Evolutionary conservation across 2,888 invertebrate genomes (phyloP).

Genomic region (Priocnemis perturbator): DNA sequence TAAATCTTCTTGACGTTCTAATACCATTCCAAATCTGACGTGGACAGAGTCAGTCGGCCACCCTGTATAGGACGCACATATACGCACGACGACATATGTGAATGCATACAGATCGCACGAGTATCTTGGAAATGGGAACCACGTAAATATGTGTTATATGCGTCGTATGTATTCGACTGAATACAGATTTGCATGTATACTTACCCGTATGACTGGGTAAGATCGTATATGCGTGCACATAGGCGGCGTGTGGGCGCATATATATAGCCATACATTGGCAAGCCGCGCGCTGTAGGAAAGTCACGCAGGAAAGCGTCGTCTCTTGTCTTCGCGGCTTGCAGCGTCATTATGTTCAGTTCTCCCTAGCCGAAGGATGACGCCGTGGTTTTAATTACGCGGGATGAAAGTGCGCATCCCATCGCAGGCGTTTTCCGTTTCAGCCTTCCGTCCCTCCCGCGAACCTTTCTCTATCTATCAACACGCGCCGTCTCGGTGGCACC

Average conservation of each 20-base stretch:
- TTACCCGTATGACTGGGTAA: not conserved
- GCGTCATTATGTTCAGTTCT: slow-evolving; percentile 55
- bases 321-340: slow-evolving; percentile 58
- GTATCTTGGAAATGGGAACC: too few relatives aligned
- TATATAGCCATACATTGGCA: not conserved
- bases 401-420: slow-evolving; percentile 67
- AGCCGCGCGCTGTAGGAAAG: slow-evolving; percentile 15
- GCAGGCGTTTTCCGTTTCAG: slow-evolving; percentile 37
- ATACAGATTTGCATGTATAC: not conserved
- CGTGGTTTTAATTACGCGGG: slow-evolving; percentile 73
- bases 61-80: not conserved
- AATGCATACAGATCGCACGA: not conserved
- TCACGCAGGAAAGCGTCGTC: slow-evolving; percentile 27
- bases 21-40: too few relatives aligned
- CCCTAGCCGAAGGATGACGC: slow-evolving; percentile 60
- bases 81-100: not conserved
- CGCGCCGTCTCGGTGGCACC: slow-evolving; percentile 26
- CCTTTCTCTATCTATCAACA: not conserved
- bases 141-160: too few relatives aligned
- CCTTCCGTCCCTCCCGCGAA: slow-evolving; percentile 27
- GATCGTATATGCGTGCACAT: too few relatives aligned
- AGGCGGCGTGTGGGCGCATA: not conserved
- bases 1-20: too few relatives aligned
- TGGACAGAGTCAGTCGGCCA: too few relatives aligned
- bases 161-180: not conserved